Evolutionary conservation across 2,888 invertebrate species (phyloP), one percentile per base, ranked within the genome.

Genomic region (Danaus chrysippus): DNA sequence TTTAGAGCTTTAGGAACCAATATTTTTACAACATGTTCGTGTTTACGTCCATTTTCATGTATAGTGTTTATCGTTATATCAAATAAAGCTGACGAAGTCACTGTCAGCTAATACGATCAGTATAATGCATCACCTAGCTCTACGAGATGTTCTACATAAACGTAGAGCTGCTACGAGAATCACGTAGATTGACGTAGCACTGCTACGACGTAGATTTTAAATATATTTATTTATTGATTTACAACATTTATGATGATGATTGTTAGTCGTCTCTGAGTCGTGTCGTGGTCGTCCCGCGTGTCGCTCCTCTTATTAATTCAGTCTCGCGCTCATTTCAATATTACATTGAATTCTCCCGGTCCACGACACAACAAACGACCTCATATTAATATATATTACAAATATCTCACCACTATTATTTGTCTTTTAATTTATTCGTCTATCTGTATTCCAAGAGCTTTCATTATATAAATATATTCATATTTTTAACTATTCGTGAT

Each of bases 241-340:
- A 13, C 46, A 13, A 46, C 3, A 9, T 46, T 9, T 13, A 46
- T 46, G 15, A 46, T n/a, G n/a, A n/a, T n/a, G n/a, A n/a, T n/a
- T n/a, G n/a, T n/a, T n/a, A n/a, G n/a, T 34, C 23, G 23, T 34
- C 0, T 34, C 23, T 8, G 23, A 10, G 49, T 49, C 49, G 15
- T 42, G 15, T 55, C 42, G 44, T 54, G 43, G 44, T 12, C 49
- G 12, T 11, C 17, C 1, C 59, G 62, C 67, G 23, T 42, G 11
- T 61, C 56, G 58, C 56, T 59, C 59, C 57, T 56, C 68, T 73
- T 71, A 71, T 66, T 57, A 73, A 73, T 69, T 71, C 68, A 54
- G 43, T 42, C 64, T 60, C 60, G 42, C 58, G 73, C 61, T 70
- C 73, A 71, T 82, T 82, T 80, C 79, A 82, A 82, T 82, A 82